Evolutionary conservation across 2,888 invertebrate genomes (phyloP).

Genomic region (Zaprionus lineosus): DNA sequence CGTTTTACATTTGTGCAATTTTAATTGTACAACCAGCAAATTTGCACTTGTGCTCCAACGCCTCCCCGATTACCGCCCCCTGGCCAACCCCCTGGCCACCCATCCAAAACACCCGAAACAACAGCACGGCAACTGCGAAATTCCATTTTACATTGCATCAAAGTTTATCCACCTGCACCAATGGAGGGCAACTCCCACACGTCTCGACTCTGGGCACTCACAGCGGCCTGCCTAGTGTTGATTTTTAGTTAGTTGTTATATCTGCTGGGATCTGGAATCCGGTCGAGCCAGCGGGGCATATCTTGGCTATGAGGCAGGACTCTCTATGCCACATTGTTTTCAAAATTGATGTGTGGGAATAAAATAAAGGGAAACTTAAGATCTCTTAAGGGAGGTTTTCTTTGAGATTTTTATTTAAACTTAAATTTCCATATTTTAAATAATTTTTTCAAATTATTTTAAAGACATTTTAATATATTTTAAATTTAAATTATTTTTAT

Average conservation of each 20-base stretch:
- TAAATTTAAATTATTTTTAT: too few relatives aligned
- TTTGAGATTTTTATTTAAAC: neutral
- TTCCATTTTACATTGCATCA: slow-evolving; percentile 41
- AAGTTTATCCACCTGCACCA: slow-evolving; percentile 56
- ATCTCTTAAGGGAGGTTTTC: too few relatives aligned
- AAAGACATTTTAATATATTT: neutral
- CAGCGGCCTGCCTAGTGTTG: slow-evolving; percentile 34
- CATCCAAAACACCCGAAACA: neutral
- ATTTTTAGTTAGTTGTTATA: slow-evolving; percentile 42
- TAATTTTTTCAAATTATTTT: too few relatives aligned
- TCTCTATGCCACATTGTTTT: too few relatives aligned
- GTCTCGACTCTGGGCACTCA: neutral
- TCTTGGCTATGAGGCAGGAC: too few relatives aligned
- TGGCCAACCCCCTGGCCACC: neutral
- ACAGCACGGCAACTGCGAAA: slow-evolving; percentile 42
- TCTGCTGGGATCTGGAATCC: too few relatives aligned
- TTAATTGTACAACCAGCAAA: slow-evolving; percentile 58
- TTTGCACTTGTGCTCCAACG: slow-evolving; percentile 38
- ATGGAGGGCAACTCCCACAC: neutral
- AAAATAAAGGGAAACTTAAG: too few relatives aligned
- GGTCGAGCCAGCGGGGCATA: too few relatives aligned
- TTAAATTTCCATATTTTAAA: too few relatives aligned
- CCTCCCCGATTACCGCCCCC: too few relatives aligned
- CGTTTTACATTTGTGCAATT: slow-evolving; percentile 55
- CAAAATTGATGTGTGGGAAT: too few relatives aligned